A percentile compares a stretch with the other conserved stretches of the same genome.
Conservation (phyloP, 2,797 vertebrate genomes). For the Cheirogaleus major region DNA sequence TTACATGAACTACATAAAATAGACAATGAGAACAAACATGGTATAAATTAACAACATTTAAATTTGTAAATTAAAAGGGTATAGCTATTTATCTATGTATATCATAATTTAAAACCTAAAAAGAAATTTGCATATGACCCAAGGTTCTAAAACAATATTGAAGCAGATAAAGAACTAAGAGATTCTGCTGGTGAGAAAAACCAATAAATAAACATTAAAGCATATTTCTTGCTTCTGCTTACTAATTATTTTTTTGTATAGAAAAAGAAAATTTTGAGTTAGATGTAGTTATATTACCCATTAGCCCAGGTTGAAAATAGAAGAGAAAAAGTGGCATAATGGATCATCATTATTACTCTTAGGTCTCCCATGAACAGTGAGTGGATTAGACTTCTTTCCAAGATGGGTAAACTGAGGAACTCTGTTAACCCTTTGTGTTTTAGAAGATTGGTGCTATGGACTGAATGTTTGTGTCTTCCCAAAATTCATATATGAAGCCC, state of each 20-base stretch:
- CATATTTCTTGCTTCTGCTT: neutral
- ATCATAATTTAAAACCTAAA: neutral
- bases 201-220: neutral
- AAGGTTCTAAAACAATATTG: neutral
- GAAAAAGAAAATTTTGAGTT: neutral
- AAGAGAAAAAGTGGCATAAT: neutral
- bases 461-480: neutral
- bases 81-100: neutral
- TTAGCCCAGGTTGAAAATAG: neutral
- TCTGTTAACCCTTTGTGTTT: neutral
- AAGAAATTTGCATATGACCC: neutral
- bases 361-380: neutral
- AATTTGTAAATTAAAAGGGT: neutral
- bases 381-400: neutral
- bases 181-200: neutral
- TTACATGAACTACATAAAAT: neutral
- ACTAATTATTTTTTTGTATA: neutral
- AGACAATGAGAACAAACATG: neutral
- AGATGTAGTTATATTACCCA: neutral
- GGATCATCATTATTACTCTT: neutral
- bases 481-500: neutral
- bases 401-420: neutral
- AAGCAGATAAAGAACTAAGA: neutral
- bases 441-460: neutral
- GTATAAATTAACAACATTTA: neutral